A percentile compares a stretch with the other conserved stretches of the same genome.
These are phyloP conservation scores for Anadara kagoshimensis DNA, from an alignment of 1,140 invertebrate species.

Conservation along the genomic window DNA sequence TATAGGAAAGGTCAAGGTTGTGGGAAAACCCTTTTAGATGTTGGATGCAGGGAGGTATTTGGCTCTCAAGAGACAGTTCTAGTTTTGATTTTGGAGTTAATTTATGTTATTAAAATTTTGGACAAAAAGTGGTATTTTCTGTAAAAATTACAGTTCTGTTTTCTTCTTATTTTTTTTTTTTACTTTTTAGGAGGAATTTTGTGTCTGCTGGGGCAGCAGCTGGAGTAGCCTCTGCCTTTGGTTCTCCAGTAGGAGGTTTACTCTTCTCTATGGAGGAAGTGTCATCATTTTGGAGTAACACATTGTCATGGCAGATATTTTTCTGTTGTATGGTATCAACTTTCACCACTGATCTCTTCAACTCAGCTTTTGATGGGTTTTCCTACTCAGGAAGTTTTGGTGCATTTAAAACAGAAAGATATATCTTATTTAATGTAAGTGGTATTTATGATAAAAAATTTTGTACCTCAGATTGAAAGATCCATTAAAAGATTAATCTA, in stretches of 20 bases:
- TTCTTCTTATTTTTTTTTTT: not conserved
- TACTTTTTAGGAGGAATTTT: slow-evolving; percentile 90
- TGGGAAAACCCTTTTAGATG: no score
- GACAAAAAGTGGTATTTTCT: no score
- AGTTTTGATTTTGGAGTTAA: no score
- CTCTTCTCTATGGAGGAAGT: slow-evolving; percentile 97
- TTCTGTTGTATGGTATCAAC: slow-evolving; percentile 75
- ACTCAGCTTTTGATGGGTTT: slow-evolving; percentile 73
- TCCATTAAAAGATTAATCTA: no score
- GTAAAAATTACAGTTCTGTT: not conserved
- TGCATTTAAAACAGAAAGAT: slow-evolving; percentile 70
- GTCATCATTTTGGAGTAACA: slow-evolving; percentile 74
- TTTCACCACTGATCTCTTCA: slow-evolving; percentile 74
- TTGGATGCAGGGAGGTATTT: no score
- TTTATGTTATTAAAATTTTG: no score
- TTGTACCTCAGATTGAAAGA: no score
- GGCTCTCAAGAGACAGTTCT: no score
- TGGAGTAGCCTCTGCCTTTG: slow-evolving; percentile 95
- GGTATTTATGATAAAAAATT: not conserved
- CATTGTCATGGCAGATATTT: slow-evolving; percentile 75
- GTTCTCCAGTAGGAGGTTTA: slow-evolving; percentile 96
- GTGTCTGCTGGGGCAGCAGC: slow-evolving; percentile 97
- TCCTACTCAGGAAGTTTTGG: slow-evolving; percentile 71
- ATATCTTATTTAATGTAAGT: slow-evolving; percentile 70
- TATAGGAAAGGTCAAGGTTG: no score